Conservation (phyloP, 2,888 invertebrate species). For the Athetis lepigone region DNA sequence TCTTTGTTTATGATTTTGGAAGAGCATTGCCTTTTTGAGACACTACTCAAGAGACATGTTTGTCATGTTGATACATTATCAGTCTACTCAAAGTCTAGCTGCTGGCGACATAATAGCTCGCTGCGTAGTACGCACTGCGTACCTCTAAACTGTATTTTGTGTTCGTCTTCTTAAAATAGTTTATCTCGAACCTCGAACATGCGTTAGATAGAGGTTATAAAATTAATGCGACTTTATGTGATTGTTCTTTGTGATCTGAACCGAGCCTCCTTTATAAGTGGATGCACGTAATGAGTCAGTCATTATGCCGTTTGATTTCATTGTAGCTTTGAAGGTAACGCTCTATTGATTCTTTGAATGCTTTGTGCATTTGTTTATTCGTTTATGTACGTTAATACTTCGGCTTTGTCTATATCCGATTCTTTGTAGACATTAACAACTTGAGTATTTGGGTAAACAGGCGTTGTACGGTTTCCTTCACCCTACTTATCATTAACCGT, state of each 20-base stretch:
- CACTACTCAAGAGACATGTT: not conserved
- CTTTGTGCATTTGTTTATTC: conserved; percentile 44
- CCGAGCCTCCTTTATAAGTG: conserved; percentile 19
- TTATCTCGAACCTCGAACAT: conserved; percentile 19
- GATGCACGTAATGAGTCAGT: conserved; percentile 30
- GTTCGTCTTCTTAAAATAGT: conserved; percentile 23
- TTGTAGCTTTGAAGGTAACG: conserved; percentile 47
- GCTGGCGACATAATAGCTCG: not conserved
- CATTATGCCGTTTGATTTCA: conserved; percentile 47
- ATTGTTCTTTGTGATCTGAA: conserved; percentile 23
- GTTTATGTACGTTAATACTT: conserved; percentile 20
- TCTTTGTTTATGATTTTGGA: conserved; percentile 4
- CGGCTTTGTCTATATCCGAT: conserved; percentile 16
- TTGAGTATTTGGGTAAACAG: conserved; percentile 13
- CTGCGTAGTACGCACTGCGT: conserved; percentile 30
- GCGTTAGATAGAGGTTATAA: conserved; percentile 6
- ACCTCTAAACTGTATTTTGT: conserved; percentile 21
- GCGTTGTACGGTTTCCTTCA: conserved; percentile 4
- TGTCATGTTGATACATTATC: not conserved
- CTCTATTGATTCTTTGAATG: conserved; percentile 40
- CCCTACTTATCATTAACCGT: conserved; percentile 30
- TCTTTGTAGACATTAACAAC: conserved; percentile 26
- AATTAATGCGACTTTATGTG: conserved; percentile 20
- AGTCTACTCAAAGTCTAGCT: conserved; percentile 1
- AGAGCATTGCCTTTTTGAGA: not conserved